These are phyloP conservation scores for Semicossyphus pulcher DNA, from an alignment of 2,113 vertebrate species.

Conservation along the genomic window DNA sequence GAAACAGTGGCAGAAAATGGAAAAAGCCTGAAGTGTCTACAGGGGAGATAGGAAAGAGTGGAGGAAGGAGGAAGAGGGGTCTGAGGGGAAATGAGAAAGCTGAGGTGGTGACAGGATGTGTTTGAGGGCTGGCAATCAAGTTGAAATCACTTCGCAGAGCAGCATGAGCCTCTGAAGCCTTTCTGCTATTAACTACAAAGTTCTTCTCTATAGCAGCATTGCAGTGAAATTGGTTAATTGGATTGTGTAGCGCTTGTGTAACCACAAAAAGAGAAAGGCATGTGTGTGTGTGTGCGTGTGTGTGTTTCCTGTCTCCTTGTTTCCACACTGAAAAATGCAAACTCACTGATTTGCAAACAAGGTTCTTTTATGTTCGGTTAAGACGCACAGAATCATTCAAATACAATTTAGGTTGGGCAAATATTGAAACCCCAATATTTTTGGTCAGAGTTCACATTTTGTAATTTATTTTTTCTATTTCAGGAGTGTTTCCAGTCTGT, in stretches of 20 bases:
- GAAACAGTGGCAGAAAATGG: slow-evolving; percentile 33
- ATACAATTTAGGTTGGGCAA: too few species aligned
- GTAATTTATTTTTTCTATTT: too few species aligned
- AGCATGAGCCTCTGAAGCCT: neutral
- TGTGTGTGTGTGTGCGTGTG: neutral
- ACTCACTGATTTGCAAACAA: too few species aligned
- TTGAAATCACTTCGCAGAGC: slow-evolving; percentile 31
- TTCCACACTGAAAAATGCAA: too few species aligned
- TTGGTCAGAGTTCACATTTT: too few species aligned
- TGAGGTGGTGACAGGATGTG: slow-evolving; percentile 38
- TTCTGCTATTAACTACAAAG: neutral
- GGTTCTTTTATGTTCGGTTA: too few species aligned
- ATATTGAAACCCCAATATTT: too few species aligned
- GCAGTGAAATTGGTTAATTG: slow-evolving; percentile 15
- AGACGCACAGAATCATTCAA: too few species aligned
- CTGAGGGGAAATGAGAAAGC: slow-evolving; percentile 47
- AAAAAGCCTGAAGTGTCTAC: slow-evolving; percentile 17
- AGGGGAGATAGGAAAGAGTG: slow-evolving; percentile 6
- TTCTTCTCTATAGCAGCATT: neutral
- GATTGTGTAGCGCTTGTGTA: neutral
- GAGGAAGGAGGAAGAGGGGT: slow-evolving; percentile 19
- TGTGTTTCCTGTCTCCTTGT: neutral
- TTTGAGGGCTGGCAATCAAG: slow-evolving; percentile 30
- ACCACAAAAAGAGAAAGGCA: neutral
- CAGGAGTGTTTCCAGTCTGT: too few species aligned